These are phyloP conservation scores for Bucco capensis DNA, from an alignment of 2,113 vertebrate genomes.

Conservation along the genomic window DNA sequence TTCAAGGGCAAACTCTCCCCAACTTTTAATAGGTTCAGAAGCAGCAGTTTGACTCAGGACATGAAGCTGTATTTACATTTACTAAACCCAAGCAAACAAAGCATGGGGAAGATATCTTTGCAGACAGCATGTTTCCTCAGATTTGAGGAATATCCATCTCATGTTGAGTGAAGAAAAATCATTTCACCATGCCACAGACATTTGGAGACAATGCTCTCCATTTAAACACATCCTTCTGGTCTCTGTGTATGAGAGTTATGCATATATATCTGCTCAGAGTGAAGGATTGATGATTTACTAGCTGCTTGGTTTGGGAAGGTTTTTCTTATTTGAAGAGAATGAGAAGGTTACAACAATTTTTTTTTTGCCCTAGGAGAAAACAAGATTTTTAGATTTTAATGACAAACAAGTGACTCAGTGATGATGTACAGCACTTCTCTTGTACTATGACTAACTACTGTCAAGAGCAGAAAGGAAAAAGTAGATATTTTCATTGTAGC, in stretches of 20 bases:
- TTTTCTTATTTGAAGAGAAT: neutral
- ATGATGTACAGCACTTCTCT: neutral
- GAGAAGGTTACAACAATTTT: neutral
- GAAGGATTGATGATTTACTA: neutral
- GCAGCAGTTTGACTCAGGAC: neutral
- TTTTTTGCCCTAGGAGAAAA: neutral
- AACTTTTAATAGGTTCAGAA: neutral
- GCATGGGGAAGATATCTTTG: neutral
- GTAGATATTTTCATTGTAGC: neutral
- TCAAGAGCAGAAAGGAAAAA: neutral
- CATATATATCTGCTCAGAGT: neutral
- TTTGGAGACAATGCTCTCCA: neutral
- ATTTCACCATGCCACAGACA: neutral
- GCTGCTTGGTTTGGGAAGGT: neutral
- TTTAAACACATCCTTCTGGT: neutral
- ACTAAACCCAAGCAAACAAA: neutral
- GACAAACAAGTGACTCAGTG: constrained; percentile 49
- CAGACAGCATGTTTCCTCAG: accelerated
- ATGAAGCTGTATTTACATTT: neutral
- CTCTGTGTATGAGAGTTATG: neutral
- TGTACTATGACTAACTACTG: constrained; percentile 27
- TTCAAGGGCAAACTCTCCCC: neutral
- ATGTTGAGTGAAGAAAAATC: neutral
- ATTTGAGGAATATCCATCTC: neutral
- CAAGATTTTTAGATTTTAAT: constrained; percentile 9